Percentiles rank a stretch among this genome's conserved stretches.
These are phyloP conservation scores for Cricetomys ansorgei DNA, from an alignment of 2,113 vertebrate species.

Conservation along the genomic window DNA sequence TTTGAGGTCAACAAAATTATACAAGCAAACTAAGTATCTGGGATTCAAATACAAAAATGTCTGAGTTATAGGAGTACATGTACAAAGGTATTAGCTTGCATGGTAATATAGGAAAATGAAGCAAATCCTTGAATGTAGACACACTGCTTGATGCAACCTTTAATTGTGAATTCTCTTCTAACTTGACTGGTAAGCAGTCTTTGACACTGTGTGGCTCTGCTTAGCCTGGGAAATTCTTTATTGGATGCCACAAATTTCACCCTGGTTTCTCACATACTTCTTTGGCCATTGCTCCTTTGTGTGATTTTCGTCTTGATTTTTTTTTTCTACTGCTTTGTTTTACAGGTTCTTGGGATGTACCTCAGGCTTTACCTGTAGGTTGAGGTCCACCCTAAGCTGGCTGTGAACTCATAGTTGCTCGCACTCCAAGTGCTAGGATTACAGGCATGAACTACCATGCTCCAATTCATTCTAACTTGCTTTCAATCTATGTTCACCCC, in stretches of 20 bases:
- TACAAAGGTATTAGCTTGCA: neutral
- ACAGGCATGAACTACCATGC: neutral
- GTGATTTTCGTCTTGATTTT: neutral
- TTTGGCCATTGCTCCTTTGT: neutral
- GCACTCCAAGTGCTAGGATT: neutral
- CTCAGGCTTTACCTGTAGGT: neutral
- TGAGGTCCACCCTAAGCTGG: neutral
- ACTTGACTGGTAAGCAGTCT: neutral
- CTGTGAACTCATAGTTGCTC: neutral
- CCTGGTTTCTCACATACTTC: neutral
- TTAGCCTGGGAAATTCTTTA: neutral
- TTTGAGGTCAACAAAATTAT: neutral
- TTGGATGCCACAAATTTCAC: neutral
- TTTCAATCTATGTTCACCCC: neutral
- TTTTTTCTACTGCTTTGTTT: neutral
- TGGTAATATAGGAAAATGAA: neutral
- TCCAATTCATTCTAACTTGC: neutral
- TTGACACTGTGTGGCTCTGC: neutral
- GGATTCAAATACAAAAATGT: neutral
- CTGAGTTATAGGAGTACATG: neutral
- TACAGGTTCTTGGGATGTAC: neutral
- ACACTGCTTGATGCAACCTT: neutral
- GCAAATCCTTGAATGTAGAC: neutral
- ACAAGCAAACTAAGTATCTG: neutral
- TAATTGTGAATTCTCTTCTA: neutral